Base-by-base conservation (phyloP, 1,140 invertebrate species). In the Halesus radiatus region DNA sequence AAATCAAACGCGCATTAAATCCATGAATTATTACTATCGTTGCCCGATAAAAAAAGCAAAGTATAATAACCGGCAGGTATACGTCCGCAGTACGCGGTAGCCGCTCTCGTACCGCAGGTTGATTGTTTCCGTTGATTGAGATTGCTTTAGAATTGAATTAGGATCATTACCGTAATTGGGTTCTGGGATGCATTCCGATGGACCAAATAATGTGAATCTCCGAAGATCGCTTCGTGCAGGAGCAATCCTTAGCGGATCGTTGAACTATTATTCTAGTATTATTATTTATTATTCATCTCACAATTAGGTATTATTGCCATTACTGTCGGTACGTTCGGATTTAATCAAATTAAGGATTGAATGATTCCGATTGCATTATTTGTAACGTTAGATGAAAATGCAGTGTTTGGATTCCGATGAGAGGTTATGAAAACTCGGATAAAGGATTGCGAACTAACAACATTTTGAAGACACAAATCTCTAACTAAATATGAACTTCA, bases 1-100 rank as follows among this genome's bases (percentile, higher is more conserved):
- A 82, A 82, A 82, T 82, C 81, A 82, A 72, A 37, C 73, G 60
- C 20, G 60, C 53, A 82, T 82, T 82, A 79, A 82, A 77, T 72
- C 79, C 77, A 79, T 82, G 75, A 82, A 82, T 79, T 82, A 77
- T 72, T 56, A 78, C 66, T 60, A 77, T 68, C 20, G 37, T 45
- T 64, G 64, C 3, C 68, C 18, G 72, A 18, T 70, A n/a, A 68
- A 78, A 78, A 70, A 78, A 78, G 56, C 8, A 45, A 45, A 10
- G 62, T 54, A 26, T 78, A 78, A 70, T 77, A 66, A 77, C 66
- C 15, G 66, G 3, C 18, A 3, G 16, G 60, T 20, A 23, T 22
- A 32, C 4, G 32, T 13, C 37, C 7, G 37, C 37, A 45, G 23
- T 56, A 64, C 70, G 70, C 70, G 70, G 70, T 73, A 73, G 70